Conservation (phyloP, 2,888 invertebrate species). For the Ethmia dodecea region DNA sequence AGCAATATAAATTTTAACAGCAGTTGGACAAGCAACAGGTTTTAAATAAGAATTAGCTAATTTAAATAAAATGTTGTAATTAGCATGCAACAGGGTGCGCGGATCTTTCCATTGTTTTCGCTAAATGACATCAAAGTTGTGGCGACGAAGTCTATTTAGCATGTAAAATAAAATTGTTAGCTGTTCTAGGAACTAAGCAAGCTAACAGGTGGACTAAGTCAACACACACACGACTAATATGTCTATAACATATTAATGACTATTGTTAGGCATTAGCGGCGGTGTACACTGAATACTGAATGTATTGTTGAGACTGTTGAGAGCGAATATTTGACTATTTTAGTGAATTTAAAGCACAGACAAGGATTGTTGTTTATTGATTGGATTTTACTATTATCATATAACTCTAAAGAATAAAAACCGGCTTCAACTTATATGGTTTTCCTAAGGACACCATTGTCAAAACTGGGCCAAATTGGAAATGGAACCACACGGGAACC, state of each 20-base stretch:
- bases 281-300: no score
- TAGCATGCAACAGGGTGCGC: conserved; percentile 56
- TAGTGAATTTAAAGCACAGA: no score
- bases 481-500: no score
- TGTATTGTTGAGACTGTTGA: no score
- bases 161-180: conserved; percentile 60
- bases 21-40: conserved; percentile 55
- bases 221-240: neutral
- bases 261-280: no score
- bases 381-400: no score
- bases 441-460: no score
- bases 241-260: neutral
- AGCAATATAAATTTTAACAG: conserved; percentile 67
- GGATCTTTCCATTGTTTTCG: conserved; percentile 74
- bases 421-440: no score
- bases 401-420: no score
- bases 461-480: no score
- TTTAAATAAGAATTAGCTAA: conserved; percentile 69
- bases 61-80: conserved; percentile 68
- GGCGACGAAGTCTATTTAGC: conserved; percentile 60
- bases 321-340: no score
- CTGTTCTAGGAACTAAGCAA: conserved; percentile 46
- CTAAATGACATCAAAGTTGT: conserved; percentile 77
- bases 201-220: conserved; percentile 15
- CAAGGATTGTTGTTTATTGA: no score